Evolutionary conservation across 2,113 vertebrate species (phyloP).

Genomic region (Dermatemys mawii): DNA sequence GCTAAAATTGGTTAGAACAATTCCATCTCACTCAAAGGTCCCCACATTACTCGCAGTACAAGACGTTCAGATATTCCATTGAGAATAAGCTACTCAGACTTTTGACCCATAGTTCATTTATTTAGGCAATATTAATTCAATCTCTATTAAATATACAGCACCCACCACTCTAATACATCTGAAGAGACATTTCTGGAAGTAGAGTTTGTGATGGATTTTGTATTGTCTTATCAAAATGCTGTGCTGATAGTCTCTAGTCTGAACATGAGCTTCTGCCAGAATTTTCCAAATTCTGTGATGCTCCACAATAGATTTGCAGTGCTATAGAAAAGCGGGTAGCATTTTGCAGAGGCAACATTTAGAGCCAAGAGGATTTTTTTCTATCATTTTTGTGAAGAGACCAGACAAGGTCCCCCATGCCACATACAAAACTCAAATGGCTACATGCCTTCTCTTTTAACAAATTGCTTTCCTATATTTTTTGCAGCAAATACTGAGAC

Average conservation of each 20-base stretch:
- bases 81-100: not conserved
- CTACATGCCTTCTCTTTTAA: not conserved
- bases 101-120: not conserved
- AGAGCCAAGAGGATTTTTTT: not conserved
- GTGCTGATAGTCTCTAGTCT: not conserved
- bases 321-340: not conserved
- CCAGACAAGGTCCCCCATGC: not conserved
- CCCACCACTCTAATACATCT: not conserved
- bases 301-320: not conserved
- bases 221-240: not conserved
- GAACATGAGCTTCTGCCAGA: not conserved
- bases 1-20: not conserved
- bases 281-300: not conserved
- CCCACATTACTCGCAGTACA: not conserved
- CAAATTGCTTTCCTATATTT: not conserved
- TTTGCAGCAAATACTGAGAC: conserved; percentile 1
- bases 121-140: not conserved
- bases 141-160: not conserved
- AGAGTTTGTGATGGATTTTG: not conserved
- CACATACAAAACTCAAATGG: conserved; percentile 4
- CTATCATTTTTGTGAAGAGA: not conserved
- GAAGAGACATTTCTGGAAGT: not conserved
- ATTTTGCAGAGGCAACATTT: not conserved
- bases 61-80: not conserved
- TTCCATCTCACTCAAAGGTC: not conserved